Evolutionary conservation across 2,888 invertebrate genomes (phyloP), one percentile per base, ranked within the genome.

Genomic region (Drosophila vallismaia): DNA sequence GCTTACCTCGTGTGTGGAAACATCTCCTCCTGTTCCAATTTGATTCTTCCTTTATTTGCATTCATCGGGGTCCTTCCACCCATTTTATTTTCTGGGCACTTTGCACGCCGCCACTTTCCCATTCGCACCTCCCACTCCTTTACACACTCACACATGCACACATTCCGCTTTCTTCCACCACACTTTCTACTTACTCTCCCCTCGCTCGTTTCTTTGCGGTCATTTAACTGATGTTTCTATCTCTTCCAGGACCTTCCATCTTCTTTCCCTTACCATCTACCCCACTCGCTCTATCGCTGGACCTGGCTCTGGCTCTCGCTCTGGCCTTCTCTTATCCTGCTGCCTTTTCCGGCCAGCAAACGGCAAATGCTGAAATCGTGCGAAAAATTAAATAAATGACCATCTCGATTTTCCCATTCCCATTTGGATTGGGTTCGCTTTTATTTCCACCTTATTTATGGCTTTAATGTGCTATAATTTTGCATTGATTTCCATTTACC

Each of bases 331-430:
- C 63, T 48, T 66, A 24, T 48, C 52, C 44, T 44, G 52, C 52
- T 57, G 55, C 54, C 31, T 46, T 67, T 51, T 45, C 44, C 55
- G 12, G 58, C n/a, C 40, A 52, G 36, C 66, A 57, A 51, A 40
- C 53, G 71, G 71, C 66, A 76, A 84, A 81, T 78, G 82, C 58
- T 73, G 82, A 85, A 87, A 85, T 82, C 82, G 86, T 87, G 82
- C 82, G 79, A 82, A 85, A 87, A 87, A 87, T 82, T 82, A 85
- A 87, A 81, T 85, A 87, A 82, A 87, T 81, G 82, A 51, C 69
- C 82, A 44, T 40, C 63, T 72, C 66, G 52, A 54, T 74, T 71
- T 54, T 52, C 69, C 69, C 67, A 52, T 53, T 66, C 42, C 33
- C 45, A 44, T 33, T 57, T n/a, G 31, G 64, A 49, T 64, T 56